These are phyloP conservation scores for Polietes domitor DNA, from an alignment of 2,888 invertebrate genomes.

Conservation along the genomic window DNA sequence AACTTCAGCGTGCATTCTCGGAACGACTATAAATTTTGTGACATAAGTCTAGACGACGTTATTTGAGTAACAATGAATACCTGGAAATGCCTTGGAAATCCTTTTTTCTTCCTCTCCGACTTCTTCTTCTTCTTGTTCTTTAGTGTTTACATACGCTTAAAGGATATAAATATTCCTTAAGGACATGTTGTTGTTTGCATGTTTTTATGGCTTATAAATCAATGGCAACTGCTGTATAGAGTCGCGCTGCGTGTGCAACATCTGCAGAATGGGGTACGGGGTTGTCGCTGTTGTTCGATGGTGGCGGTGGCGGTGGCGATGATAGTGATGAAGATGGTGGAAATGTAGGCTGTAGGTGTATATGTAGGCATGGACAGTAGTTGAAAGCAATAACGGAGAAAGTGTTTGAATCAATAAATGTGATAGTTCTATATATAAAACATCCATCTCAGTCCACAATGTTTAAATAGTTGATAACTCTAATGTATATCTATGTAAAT, in stretches of 20 bases:
- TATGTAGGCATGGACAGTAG: neutral
- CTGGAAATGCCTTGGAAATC: conserved; percentile 30
- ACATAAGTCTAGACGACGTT: conserved; percentile 46
- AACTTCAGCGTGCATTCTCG: neutral
- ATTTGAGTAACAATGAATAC: conserved; percentile 45
- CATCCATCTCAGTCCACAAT: too few relatives aligned
- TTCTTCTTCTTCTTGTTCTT: neutral
- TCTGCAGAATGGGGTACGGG: neutral
- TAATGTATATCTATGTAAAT: too few relatives aligned
- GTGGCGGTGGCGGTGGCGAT: neutral
- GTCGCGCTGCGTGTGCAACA: conserved; percentile 1
- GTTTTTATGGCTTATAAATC: conserved; percentile 46
- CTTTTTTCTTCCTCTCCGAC: conserved; percentile 17
- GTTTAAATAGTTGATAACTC: too few relatives aligned
- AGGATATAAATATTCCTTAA: conserved; percentile 27
- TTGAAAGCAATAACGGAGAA: neutral
- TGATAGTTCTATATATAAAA: too few relatives aligned
- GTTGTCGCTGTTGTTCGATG: neutral
- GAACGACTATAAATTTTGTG: conserved; percentile 14
- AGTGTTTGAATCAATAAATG: too few relatives aligned
- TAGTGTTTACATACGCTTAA: conserved; percentile 21
- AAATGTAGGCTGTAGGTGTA: neutral
- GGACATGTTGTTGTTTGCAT: neutral
- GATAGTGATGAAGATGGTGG: neutral
- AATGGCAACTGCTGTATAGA: conserved; percentile 26